Percentiles rank a stretch among this genome's conserved stretches.
Conservation (phyloP, 2,797 vertebrate genomes). For the Tapirus indicus region DNA sequence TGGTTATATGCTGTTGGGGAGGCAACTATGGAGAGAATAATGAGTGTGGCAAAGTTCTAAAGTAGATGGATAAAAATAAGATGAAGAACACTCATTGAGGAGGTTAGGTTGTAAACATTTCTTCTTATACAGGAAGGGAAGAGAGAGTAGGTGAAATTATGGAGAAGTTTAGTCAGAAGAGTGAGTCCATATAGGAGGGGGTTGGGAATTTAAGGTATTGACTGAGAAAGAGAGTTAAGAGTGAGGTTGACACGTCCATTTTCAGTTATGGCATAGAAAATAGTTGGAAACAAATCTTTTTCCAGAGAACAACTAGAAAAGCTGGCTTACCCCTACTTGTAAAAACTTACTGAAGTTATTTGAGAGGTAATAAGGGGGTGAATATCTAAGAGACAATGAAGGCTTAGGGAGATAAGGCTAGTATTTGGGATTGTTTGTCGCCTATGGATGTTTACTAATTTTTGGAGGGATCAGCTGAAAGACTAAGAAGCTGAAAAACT, state of each 20-base stretch:
- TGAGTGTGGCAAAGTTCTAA: not conserved
- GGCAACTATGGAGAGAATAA: not conserved
- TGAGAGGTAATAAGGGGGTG: not conserved
- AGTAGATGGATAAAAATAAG: not conserved
- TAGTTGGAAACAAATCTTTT: not conserved
- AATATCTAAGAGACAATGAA: not conserved
- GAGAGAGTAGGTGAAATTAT: not conserved
- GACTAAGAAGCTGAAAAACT: not conserved
- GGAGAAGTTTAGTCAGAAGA: constrained; percentile 5
- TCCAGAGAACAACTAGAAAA: constrained; percentile 16
- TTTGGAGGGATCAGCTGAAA: not conserved
- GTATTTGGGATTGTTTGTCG: not conserved
- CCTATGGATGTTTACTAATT: not conserved
- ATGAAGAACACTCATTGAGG: not conserved
- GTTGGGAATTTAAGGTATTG: not conserved
- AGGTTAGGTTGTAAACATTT: not conserved
- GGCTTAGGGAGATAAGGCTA: not conserved
- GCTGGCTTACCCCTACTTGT: not conserved
- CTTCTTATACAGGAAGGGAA: not conserved
- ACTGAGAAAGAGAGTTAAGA: not conserved
- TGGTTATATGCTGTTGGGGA: not conserved
- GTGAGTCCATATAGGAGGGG: not conserved
- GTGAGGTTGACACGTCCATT: not conserved
- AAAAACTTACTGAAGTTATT: not conserved
- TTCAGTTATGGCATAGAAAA: not conserved